Evolutionary conservation across 2,888 invertebrate genomes (phyloP).

Genomic region (Sycophila texana): DNA sequence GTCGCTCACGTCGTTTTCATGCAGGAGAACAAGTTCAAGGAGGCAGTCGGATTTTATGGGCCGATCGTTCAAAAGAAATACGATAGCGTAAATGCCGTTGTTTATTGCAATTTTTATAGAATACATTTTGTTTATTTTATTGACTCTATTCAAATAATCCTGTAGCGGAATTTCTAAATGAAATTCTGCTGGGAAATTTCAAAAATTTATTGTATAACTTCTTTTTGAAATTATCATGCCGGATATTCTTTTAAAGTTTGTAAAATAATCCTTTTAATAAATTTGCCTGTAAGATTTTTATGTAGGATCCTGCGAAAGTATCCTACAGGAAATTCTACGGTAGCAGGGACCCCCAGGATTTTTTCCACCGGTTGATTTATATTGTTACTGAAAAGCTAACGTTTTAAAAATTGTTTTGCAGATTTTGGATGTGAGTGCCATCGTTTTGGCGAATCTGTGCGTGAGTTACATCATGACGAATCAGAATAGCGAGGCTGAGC

Average conservation of each 20-base stretch:
- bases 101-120: conserved; percentile 12
- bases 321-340: too few species aligned
- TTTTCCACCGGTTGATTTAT: conserved; percentile 3
- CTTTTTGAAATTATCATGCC: too few species aligned
- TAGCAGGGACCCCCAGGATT: too few species aligned
- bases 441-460: conserved; percentile 97
- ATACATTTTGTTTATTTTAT: conserved; percentile 29
- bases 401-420: conserved; percentile 69
- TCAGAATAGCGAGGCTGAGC: conserved; percentile 99
- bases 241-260: too few species aligned
- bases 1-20: conserved; percentile 99
- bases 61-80: conserved; percentile 97
- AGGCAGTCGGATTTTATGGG: conserved; percentile 98
- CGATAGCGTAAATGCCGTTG: conserved; percentile 81
- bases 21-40: conserved; percentile 99
- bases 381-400: conserved; percentile 17
- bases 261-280: too few species aligned
- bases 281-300: too few species aligned
- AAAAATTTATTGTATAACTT: background rate
- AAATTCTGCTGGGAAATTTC: too few species aligned
- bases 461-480: conserved; percentile 99
- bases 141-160: conserved; percentile 56
- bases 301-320: too few species aligned
- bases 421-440: conserved; percentile 96
- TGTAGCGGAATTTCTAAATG: too few species aligned